Percentiles rank a stretch among this genome's conserved stretches.
Evolutionary conservation across 2,113 vertebrate genomes (phyloP).

Genomic region (Monopterus albus): DNA sequence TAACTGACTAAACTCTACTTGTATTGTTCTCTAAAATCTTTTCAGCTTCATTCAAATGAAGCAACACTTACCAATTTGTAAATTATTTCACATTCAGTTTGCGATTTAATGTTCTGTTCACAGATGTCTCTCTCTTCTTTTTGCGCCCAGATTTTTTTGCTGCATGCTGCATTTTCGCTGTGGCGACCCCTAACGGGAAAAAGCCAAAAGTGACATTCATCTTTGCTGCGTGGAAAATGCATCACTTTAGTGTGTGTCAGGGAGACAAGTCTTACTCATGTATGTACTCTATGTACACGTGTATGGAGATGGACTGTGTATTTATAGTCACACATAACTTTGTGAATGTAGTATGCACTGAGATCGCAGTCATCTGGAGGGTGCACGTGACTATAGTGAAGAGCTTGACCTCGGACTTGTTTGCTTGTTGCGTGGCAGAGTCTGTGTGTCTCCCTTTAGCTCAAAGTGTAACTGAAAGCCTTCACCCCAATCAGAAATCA

Average conservation of each 20-base stretch:
- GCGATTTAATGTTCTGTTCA: not conserved
- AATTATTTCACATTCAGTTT: not conserved
- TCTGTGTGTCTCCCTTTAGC: slow-evolving; percentile 20
- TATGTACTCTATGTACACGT: too few relatives aligned
- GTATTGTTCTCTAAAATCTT: too few relatives aligned
- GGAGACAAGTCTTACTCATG: too few relatives aligned
- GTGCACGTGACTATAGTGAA: slow-evolving; percentile 58
- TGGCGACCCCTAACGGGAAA: too few relatives aligned
- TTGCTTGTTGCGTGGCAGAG: slow-evolving; percentile 28
- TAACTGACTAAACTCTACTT: not conserved
- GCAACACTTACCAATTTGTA: too few relatives aligned
- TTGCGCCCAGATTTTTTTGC: slow-evolving; percentile 33
- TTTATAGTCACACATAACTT: slow-evolving; percentile 58
- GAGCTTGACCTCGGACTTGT: slow-evolving; percentile 60
- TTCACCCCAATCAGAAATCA: slow-evolving; percentile 21
- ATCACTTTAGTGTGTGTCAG: too few relatives aligned
- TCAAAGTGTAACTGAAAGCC: slow-evolving; percentile 12
- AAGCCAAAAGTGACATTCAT: too few relatives aligned
- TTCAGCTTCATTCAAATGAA: too few relatives aligned
- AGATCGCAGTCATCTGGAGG: slow-evolving; percentile 64
- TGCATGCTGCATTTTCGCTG: too few relatives aligned
- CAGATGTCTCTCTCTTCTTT: not conserved
- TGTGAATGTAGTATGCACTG: slow-evolving; percentile 24
- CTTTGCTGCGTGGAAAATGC: too few relatives aligned
- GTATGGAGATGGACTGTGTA: slow-evolving; percentile 53